Evolutionary conservation across 1,140 invertebrate genomes (phyloP), one percentile per base, ranked within the genome.

Genomic region (Goniozus legneri): DNA sequence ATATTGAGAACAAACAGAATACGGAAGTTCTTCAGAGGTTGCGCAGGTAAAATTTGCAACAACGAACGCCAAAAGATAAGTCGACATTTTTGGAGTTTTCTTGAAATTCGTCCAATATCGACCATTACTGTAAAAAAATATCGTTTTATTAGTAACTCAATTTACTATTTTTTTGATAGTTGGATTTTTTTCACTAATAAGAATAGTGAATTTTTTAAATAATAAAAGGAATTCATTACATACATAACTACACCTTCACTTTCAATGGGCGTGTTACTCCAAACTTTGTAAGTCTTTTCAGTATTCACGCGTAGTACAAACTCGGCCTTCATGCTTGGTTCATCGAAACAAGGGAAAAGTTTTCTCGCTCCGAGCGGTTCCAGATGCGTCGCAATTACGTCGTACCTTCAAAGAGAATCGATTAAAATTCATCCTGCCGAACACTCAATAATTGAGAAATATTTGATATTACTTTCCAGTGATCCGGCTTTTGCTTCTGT

Each of bases 31-130:
- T 2, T 19, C 12, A 2, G 2, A 2, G 6, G 24, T 27, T 44
- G 38, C 35, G 52, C 38, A 12, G 4, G 38, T 24, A 59, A 88
- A 88, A 56, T 89, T 82, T 27, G 82, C 83, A 8, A 90, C 79
- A 2, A 85, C 76, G 42, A 89, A 82, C 2, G 85, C 86, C 0
- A 89, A 78, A 4, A 90, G 67, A 63, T 91, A 91, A 0, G 88
- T 87, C 1, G 88, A 85, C 86, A 92, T 92, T 21, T 77, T 76
- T 0, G 85, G 84, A 0, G 87, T 83, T 37, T 62, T 62, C 34
- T 71, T 41, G 53, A 91, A 91, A 40, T 72, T 72, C 8, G 80
- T 46, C 69, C 67, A 0, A 0, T 74, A 69, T 42, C 61, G 75
- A n/a, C 68, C 73, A 1, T 49, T 16, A 2, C 55, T 64, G 50